These are phyloP conservation scores for Dicerorhinus sumatrensis DNA, from an alignment of 2,113 vertebrate genomes.

Conservation along the genomic window DNA sequence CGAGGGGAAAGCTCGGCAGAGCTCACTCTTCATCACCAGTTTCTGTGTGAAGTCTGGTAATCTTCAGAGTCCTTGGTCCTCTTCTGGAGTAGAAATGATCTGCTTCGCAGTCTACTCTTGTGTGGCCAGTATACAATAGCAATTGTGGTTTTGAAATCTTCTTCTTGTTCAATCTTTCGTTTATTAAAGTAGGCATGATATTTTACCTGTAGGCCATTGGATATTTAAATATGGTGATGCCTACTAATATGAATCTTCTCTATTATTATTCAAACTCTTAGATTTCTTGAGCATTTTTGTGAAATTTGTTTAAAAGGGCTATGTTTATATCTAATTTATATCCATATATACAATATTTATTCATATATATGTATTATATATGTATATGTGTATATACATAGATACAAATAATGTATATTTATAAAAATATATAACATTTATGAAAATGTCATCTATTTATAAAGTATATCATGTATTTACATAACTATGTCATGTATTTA, in stretches of 20 bases:
- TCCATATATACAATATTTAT: background rate
- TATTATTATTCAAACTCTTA: background rate
- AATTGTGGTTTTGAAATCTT: background rate
- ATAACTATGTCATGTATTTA: background rate
- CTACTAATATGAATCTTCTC: background rate
- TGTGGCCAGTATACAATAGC: background rate
- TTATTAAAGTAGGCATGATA: background rate
- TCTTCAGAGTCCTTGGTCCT: background rate
- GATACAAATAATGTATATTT: background rate
- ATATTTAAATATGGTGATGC: background rate
- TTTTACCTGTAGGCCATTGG: background rate
- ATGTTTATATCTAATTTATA: background rate
- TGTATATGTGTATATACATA: background rate
- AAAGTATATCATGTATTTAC: background rate
- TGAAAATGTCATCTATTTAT: background rate
- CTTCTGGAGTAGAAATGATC: background rate
- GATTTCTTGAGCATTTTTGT: background rate
- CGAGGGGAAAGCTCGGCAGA: background rate
- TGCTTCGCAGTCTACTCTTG: background rate
- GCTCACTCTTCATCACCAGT: no score
- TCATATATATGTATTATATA: background rate
- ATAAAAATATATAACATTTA: background rate
- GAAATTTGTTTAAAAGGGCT: background rate
- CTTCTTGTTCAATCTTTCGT: background rate
- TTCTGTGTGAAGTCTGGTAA: background rate